phyloP scores from a whole-genome alignment of 1,140 invertebrate species.

The Caenorhabditis latens region DNA sequence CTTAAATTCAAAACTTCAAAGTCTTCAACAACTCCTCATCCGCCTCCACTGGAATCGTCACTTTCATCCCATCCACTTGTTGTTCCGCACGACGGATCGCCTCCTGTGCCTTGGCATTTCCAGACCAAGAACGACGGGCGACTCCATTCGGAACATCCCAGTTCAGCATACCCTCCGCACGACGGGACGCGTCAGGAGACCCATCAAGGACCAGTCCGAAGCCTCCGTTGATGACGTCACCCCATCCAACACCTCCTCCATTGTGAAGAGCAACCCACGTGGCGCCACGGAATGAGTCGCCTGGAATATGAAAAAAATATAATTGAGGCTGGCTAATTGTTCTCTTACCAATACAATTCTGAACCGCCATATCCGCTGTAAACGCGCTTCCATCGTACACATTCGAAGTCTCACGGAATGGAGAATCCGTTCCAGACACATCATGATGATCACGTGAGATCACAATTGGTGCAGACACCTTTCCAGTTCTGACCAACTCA shows the following conservation, averaged over 20 bases:
- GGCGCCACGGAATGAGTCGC: conserved; percentile 81
- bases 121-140: conserved; percentile 73
- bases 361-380: conserved; percentile 84
- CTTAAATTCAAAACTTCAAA: conserved; percentile 3
- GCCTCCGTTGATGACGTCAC: conserved; percentile 84
- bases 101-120: conserved; percentile 71
- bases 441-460: conserved; percentile 84
- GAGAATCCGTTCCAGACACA: conserved; percentile 82
- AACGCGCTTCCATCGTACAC: conserved; percentile 83
- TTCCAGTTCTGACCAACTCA: conserved; percentile 39
- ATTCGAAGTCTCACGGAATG: conserved; percentile 82
- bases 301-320: not conserved
- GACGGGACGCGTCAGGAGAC: conserved; percentile 79
- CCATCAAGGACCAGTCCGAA: conserved; percentile 84
- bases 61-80: conserved; percentile 64
- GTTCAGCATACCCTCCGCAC: conserved; percentile 80
- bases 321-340: too few species aligned
- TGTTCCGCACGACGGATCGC: conserved; percentile 73
- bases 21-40: conserved; percentile 66
- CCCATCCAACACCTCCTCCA: conserved; percentile 84
- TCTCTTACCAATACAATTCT: conserved; percentile 82
- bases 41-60: conserved; percentile 71
- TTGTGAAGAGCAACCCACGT: conserved; percentile 85
- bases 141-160: conserved; percentile 85
- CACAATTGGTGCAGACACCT: conserved; percentile 80